Evolutionary conservation across 1,140 invertebrate genomes (phyloP), one percentile per base, ranked within the genome.

Genomic region (Ooceraea biroi): DNA sequence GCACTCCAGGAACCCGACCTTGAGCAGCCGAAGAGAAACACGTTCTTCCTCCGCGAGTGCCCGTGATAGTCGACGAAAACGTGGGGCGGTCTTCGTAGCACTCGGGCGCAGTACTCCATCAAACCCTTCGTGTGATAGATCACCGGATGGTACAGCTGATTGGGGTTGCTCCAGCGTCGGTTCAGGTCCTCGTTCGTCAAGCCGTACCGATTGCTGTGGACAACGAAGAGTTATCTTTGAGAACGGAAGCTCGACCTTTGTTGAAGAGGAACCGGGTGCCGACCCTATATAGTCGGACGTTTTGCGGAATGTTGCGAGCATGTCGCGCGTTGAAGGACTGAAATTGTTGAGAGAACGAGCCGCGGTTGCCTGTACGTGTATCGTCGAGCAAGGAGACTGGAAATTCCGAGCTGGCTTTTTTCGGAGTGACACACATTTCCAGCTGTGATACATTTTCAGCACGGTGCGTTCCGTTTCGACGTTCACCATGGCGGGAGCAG

Each of bases 41-140:
- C 97, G 91, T 98, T 98, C 95, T 98, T 98, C 91, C 96, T 96
- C 48, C 97, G 95, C 25, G 98, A 98, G 93, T 98, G 98, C 2
- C 98, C 98, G 94, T 98, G 98, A 90, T 97, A 97, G 95, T 98
- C 98, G 93, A 97, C 97, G 92, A 96, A 98, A n/a, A 98, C 95
- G 89, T 96, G 94, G 4, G 96, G 96, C 7, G 95, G 94, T 66
- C 95, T 95, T 86, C 95, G 95, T 92, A 96, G 92, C 44, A 96
- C 95, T 76, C 95, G 95, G 25, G 94, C 94, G 87, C 95, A 94
- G 90, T 96, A 96, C 89, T 96, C 96, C 92, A 97, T 95, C 48
- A 97, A 90, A 44, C 96, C 96, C 95, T 98, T 98, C 46, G 97
- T 96, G 92, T 98, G 96, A 93, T 96, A 98, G 91, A 98, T 98